A percentile compares a stretch with the other conserved stretches of the same genome.
These are phyloP conservation scores for Gnathonemus echidnorhynchus DNA, from an alignment of 2,113 vertebrate genomes.

Conservation along the genomic window DNA sequence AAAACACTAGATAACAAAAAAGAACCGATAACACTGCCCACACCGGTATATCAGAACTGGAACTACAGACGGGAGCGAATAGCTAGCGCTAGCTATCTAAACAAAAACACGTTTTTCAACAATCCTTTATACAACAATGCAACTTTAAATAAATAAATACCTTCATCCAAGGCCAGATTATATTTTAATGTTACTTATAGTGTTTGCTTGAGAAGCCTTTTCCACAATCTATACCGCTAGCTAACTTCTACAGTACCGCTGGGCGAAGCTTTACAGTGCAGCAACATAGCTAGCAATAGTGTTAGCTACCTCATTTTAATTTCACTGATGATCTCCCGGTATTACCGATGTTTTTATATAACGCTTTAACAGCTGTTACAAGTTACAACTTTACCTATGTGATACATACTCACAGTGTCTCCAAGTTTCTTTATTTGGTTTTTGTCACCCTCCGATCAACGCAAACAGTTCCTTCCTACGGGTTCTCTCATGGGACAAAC, in stretches of 20 bases:
- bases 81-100: neutral
- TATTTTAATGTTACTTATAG: neutral
- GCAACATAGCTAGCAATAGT: neutral
- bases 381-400: neutral
- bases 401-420: neutral
- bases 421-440: constrained; percentile 17
- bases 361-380: neutral
- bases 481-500: constrained; percentile 21
- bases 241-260: neutral
- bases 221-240: neutral
- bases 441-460: constrained; percentile 2
- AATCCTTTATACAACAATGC: neutral
- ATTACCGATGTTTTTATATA: neutral
- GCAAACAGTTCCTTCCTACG: constrained; percentile 23
- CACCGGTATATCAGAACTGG: neutral
- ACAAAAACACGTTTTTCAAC: neutral
- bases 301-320: neutral
- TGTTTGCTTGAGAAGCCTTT: neutral
- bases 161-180: neutral
- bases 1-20: neutral
- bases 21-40: neutral
- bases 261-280: neutral
- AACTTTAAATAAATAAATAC: neutral
- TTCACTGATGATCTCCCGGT: neutral
- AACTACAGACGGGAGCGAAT: neutral